Base-by-base conservation (phyloP, 30 jellyfish, hydroid and myxozoan genomes). In the Aurelia sp. region DNA sequence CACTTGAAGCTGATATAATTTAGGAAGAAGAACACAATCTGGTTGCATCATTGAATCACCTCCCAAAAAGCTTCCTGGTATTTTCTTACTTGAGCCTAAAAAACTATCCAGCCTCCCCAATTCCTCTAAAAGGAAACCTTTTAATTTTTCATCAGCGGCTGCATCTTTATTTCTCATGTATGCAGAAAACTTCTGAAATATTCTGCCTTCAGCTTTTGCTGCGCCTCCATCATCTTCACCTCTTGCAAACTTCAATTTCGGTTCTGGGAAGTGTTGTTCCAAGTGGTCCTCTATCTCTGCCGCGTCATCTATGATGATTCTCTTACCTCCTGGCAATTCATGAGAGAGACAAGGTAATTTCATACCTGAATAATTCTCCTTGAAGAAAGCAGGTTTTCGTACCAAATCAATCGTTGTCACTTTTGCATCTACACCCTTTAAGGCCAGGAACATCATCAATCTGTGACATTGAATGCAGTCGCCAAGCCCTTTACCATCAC, bases 401-500 rank as follows among this genome's bases (percentile, higher is more conserved):
- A 92, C 91, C 62, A 94, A 87, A 79, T 94, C 99, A 83, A 94
- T 89, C 8, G 99, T 94, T 53, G 99, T 94, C 12, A 94, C 99
- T 37, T 94, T 94, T 13, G 99, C 99, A 66, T 93, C 91, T 10
- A 94, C 96, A 2, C 99, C 99, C 66, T 94, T 94, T 75, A 94
- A 75, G 16, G 99, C 99, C 86, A 94, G 52, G 23, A 94, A 84
- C 99, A 94, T 94, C 99, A 94, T 94, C 71, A 89, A 69, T 16
- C 99, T 86, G 61, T 94, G 99, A 73, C 99, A 94, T 41, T 89
- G 97, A 20, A 94, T 94, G 80, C 99, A 94, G 48, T 94, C 99
- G 0, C 99, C 99, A 57, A 94, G 96, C 11, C 99, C 99, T 65
- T 94, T 94, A 12, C 99, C 99, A 89, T 94, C 99, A 51, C 91